Evolutionary conservation across 2,113 vertebrate species (phyloP).

Genomic region (Pterophyllum scalare): DNA sequence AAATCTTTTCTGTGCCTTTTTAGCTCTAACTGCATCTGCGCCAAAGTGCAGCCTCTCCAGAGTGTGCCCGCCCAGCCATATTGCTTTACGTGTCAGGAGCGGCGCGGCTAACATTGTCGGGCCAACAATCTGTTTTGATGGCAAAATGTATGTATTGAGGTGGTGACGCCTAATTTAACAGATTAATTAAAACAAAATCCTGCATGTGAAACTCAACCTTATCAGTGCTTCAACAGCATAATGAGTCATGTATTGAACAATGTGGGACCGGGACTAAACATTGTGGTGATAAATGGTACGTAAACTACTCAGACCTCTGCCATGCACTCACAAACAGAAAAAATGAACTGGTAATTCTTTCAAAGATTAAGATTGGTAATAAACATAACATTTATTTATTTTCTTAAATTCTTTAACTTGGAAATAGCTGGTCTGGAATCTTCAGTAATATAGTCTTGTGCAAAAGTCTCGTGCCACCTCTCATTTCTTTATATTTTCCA

Average conservation of each 20-base stretch:
- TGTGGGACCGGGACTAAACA: conserved; percentile 86
- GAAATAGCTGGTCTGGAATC: not conserved
- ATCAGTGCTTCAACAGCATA: conserved; percentile 75
- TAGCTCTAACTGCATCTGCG: not conserved
- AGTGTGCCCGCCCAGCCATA: conserved; percentile 76
- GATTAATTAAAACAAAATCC: not conserved
- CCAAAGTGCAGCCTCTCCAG: conserved; percentile 78
- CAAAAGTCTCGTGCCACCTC: not conserved
- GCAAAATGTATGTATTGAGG: conserved; percentile 76
- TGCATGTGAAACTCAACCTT: conserved; percentile 1
- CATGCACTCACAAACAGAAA: not conserved
- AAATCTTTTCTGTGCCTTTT: conserved; percentile 5
- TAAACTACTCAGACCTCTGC: not conserved
- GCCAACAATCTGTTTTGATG: conserved; percentile 88
- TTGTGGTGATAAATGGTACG: conserved; percentile 88
- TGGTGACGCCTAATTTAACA: not conserved
- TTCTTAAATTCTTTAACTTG: too few relatives aligned
- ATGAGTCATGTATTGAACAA: conserved; percentile 88
- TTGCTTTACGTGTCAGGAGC: conserved; percentile 83
- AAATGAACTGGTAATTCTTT: not conserved
- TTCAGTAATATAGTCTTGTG: not conserved
- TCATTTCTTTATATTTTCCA: not conserved
- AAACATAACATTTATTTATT: too few relatives aligned
- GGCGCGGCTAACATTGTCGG: conserved; percentile 86
- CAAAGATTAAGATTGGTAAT: too few relatives aligned